Conservation (phyloP, 2,113 vertebrate genomes). For the Channa maculata region DNA sequence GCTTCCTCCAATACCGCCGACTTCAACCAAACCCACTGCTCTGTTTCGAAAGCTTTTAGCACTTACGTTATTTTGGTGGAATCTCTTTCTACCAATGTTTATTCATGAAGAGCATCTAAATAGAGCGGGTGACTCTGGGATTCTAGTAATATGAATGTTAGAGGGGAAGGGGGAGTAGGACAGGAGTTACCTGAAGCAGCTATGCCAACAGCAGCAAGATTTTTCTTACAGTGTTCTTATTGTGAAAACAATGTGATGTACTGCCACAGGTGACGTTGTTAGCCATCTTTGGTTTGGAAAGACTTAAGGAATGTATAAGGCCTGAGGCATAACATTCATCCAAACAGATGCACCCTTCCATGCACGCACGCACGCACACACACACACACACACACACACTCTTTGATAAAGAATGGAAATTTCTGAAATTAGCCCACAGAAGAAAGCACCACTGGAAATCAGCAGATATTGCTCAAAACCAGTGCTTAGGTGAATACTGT, state of each 20-base stretch:
- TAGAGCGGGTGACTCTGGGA: constrained; percentile 49
- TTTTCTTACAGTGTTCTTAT: constrained; percentile 46
- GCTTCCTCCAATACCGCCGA: neutral
- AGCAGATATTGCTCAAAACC: constrained; percentile 6
- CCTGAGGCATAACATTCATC: constrained; percentile 21
- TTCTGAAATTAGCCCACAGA: neutral
- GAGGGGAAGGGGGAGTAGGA: constrained; percentile 15
- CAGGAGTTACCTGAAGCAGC: constrained; percentile 56
- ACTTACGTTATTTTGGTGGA: constrained; percentile 57
- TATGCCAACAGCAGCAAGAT: constrained; percentile 57
- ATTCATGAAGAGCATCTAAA: constrained; percentile 74
- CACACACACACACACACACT: neutral
- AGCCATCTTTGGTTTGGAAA: constrained; percentile 23
- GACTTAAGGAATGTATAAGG: constrained; percentile 27
- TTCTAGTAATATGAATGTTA: constrained; percentile 30
- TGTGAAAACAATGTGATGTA: constrained; percentile 33
- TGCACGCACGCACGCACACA: constrained; percentile 10
- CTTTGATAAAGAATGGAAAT: neutral
- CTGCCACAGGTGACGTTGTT: constrained; percentile 40
- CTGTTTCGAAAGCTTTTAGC: constrained; percentile 48
- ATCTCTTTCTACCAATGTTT: constrained; percentile 66
- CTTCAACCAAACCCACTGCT: neutral
- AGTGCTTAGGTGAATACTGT: neutral
- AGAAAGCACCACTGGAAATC: neutral
- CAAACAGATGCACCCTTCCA: constrained; percentile 5